These are phyloP conservation scores for Aspidiotus destructor DNA, from an alignment of 2,888 invertebrate genomes.

Conservation along the genomic window DNA sequence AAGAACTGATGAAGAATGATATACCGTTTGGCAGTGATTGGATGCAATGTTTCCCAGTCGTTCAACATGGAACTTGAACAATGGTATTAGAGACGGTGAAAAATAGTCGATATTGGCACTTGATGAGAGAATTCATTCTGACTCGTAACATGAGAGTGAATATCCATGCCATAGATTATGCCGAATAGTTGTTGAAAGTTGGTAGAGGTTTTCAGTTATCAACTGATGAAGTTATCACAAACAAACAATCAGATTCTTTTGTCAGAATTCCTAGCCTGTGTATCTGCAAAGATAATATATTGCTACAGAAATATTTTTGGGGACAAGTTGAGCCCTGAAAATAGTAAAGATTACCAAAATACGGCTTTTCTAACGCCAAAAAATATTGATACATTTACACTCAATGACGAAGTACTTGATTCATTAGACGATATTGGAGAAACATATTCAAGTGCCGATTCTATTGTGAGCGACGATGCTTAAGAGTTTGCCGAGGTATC, in stretches of 20 bases:
- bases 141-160: not conserved
- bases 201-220: not conserved
- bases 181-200: not conserved
- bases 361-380: not conserved
- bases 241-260: not conserved
- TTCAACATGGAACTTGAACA: not conserved
- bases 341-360: not conserved
- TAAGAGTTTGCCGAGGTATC: not conserved
- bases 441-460: not conserved
- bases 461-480: not conserved
- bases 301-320: not conserved
- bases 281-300: not conserved
- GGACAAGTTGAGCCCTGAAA: not conserved
- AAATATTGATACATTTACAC: not conserved
- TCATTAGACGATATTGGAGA: not conserved
- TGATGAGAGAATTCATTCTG: not conserved
- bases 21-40: not conserved
- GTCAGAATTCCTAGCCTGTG: not conserved
- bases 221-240: too few species aligned
- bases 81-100: not conserved
- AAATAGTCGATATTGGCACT: not conserved
- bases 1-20: slow-evolving; percentile 3
- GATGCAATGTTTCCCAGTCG: not conserved
- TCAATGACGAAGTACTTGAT: not conserved
- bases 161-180: not conserved